Base-by-base conservation (phyloP, 1,140 invertebrate genomes). In the Tachypleus tridentatus region DNA sequence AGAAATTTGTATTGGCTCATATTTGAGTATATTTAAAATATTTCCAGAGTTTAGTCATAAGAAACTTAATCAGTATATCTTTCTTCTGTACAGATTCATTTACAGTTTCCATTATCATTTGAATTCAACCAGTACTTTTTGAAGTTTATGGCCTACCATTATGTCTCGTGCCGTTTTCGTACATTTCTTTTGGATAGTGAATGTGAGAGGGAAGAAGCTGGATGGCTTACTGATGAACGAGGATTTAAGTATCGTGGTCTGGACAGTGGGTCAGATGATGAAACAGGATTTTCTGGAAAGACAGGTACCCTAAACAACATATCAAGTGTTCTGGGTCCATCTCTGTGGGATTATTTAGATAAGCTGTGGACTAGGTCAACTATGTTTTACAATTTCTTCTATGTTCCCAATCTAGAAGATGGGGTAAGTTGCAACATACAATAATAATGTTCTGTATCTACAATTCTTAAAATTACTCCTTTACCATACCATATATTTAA, bases 111-210 rank as follows among this genome's bases (percentile, higher is more conserved):
- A 0, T 77, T 95, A 71, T 91, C 94, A 5, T 98, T 98, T 80
- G 95, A 98, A 78, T 99, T 97, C 79, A 98, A 97, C 77, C 91
- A 97, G 71, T 97, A 89, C 78, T 98, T 93, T 78, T 79, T 82
- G 5, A 85, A 90, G 61, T 98, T 98, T 77, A 76, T 98, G 61
- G 96, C 95, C 52, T 98, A 97, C 78, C 96, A 99, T 79, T 89
- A 88, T 58, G 91, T 97, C 4, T 97, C 93, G 2, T 95, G 93
- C 75, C 84, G 96, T 8, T 99, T 98, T 77, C 85, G 92, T 49
- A 98, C 93, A 4, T 99, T 98, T 78, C 82, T 98, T 61, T 82
- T 96, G 63, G 95, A 98, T 76, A 93, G 85, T 74, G 96, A 98
- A 75, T 83, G 87, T 61, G 92, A 98, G 75, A 79, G 95, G 10